Evolutionary conservation across 1,140 invertebrate genomes (phyloP), one percentile per base, ranked within the genome.

Genomic region (Bradynema listronoti): DNA sequence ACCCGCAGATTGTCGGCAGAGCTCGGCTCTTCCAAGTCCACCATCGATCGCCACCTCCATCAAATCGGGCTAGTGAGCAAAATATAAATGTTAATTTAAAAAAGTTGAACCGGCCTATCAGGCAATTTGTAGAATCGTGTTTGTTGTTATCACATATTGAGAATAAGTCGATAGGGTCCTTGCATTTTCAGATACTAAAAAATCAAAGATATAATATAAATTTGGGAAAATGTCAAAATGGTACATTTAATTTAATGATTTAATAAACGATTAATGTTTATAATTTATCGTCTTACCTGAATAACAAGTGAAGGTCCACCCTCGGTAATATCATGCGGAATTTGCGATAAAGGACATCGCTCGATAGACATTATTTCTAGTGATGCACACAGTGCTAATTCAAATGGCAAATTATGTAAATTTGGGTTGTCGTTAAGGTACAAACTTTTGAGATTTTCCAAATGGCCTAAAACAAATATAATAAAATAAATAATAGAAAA

Each of bases 281-380:
- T 11, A 39, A 11, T 39, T 39, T 11, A 39, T 39, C 19, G 19
- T 39, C 9, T 55, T 75, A 85, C 84, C 80, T 85, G 91, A 78
- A 98, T 95, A 24, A 99, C 92, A 68, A 97, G 82, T 27, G 93
- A 96, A 7, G 95, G 93, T 1, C 95, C 95, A 50, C 90, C 90
- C 33, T 85, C 86, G 0, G 94, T 90, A 69, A 94, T 91, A 80
- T 99, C 95, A 6, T 87, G 83, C 45, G 95, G 93, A 77, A 99
- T 93, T 76, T 94, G 89, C 62, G 88, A 89, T 46, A 99, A 80
- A 36, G 93, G 94, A 83, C 95, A 99, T 81, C 97, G 96, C 80
- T 99, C 95, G 81, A 99, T 97, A 73, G 91, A 94, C 88, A 99
- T 95, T 73, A 98, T 96, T 82, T 93, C 91, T 51, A 99, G 83